Evolutionary conservation across 2,797 vertebrate genomes (phyloP).

Genomic region (Sebastes minor): DNA sequence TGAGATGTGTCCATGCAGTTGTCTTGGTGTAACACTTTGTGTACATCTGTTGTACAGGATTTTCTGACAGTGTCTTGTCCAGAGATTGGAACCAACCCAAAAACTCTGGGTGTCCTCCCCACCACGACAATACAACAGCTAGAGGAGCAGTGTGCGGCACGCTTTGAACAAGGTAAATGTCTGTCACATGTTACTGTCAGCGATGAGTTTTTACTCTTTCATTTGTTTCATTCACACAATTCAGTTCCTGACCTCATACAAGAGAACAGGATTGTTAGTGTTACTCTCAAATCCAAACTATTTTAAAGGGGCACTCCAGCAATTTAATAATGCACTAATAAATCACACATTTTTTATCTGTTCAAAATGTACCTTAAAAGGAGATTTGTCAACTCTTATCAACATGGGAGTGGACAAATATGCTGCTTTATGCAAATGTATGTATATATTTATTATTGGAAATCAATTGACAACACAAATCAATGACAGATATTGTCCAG

Average conservation of each 20-base stretch:
- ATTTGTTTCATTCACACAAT: neutral
- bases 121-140: conserved; percentile 86
- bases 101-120: conserved; percentile 87
- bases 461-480: no score
- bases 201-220: neutral
- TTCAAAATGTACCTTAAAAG: no score
- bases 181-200: neutral
- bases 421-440: no score
- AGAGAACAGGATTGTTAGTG: neutral
- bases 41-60: conserved; percentile 81
- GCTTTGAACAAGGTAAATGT: conserved; percentile 68
- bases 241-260: neutral
- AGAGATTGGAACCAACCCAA: conserved; percentile 83
- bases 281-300: neutral
- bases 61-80: conserved; percentile 93
- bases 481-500: no score
- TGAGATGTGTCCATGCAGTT: neutral
- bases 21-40: neutral
- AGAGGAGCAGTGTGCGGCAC: conserved; percentile 86
- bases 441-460: no score
- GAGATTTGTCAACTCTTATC: no score
- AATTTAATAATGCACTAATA: neutral
- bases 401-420: no score
- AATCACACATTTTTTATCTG: no score
- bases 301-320: neutral